Percentiles rank a stretch among this genome's conserved stretches.
Conservation (phyloP, 2,797 vertebrate genomes). For the Poeciliopsis paucimaculata region DNA sequence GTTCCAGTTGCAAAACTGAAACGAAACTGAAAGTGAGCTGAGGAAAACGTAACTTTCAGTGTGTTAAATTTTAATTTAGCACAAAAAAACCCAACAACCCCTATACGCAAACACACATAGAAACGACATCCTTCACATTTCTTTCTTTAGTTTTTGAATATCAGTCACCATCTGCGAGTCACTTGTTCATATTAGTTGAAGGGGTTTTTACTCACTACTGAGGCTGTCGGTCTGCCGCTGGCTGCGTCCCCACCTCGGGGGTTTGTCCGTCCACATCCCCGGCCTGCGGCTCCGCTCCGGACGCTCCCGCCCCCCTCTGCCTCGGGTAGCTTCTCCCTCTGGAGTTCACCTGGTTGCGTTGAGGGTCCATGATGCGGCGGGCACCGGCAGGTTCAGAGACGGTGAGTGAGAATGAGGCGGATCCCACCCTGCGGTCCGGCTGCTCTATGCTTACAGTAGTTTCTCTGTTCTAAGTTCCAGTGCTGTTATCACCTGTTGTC, state of each 20-base stretch:
- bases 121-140: background rate
- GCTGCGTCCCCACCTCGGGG: background rate
- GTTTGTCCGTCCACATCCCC: background rate
- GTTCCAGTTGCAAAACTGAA: conserved; percentile 17
- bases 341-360: conserved; percentile 4
- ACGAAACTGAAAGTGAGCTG: conserved; percentile 57
- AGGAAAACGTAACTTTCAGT: background rate
- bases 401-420: background rate
- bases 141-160: background rate
- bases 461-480: background rate
- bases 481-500: background rate
- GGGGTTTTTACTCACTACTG: conserved; percentile 45
- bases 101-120: no score
- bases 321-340: background rate
- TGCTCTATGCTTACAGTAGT: background rate
- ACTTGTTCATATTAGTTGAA: background rate
- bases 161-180: background rate
- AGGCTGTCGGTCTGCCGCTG: background rate
- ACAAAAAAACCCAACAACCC: background rate
- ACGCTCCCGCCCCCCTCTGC: background rate
- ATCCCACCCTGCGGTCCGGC: background rate
- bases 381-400: background rate
- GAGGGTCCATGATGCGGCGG: conserved; percentile 31
- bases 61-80: background rate
- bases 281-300: background rate